phyloP scores from a whole-genome alignment of 2,113 vertebrate species.

The Todiramphus saurophagus region DNA sequence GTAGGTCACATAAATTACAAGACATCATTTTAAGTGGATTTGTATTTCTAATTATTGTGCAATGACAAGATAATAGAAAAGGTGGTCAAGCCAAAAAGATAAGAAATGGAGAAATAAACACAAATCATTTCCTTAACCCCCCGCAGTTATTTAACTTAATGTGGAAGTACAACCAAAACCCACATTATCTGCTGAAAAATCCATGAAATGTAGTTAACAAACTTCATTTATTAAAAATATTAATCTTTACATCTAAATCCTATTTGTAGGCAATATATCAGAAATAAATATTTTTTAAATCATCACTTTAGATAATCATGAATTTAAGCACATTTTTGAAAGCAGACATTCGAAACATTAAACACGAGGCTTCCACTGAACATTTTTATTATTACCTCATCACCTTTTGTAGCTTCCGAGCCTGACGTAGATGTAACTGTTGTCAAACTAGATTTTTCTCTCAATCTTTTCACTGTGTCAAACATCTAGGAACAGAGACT shows the following conservation, averaged over 20 bases:
- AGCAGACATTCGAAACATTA: neutral
- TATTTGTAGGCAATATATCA: neutral
- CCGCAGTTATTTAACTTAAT: neutral
- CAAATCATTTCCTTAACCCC: neutral
- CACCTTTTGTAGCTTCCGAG: slow-evolving; percentile 79
- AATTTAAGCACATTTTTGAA: neutral
- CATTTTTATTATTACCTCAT: slow-evolving; percentile 84
- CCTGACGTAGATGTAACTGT: slow-evolving; percentile 74
- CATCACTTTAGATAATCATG: neutral
- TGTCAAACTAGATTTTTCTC: slow-evolving; percentile 89
- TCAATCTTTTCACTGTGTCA: slow-evolving; percentile 90
- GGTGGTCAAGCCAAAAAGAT: neutral
- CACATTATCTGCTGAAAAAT: neutral
- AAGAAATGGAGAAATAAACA: neutral
- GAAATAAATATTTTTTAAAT: neutral
- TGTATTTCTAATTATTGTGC: neutral
- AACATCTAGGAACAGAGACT: slow-evolving; percentile 84
- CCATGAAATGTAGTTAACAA: neutral
- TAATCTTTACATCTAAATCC: neutral
- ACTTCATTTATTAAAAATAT: neutral
- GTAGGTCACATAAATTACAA: neutral
- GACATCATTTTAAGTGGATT: neutral
- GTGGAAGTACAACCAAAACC: neutral
- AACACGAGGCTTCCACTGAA: neutral
- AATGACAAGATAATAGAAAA: neutral